A percentile compares a stretch with the other conserved stretches of the same genome.
These are phyloP conservation scores for Ambastaia sidthimunki DNA, from an alignment of 2,797 vertebrate genomes.

Conservation along the genomic window DNA sequence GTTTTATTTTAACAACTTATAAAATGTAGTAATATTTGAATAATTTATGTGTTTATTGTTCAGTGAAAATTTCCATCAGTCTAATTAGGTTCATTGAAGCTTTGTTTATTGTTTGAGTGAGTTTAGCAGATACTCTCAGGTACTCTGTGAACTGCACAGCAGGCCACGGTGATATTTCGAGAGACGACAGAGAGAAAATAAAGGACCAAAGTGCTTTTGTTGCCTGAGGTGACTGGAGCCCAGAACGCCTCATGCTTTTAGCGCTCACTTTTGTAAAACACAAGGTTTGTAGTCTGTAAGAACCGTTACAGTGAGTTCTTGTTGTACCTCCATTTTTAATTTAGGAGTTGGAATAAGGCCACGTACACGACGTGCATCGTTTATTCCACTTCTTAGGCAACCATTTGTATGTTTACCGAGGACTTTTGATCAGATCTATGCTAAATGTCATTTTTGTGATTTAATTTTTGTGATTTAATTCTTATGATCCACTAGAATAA, in stretches of 20 bases:
- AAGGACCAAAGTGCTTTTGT: conserved; percentile 46
- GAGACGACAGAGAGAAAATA: conserved; percentile 10
- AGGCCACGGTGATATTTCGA: background rate
- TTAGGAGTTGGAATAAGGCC: background rate
- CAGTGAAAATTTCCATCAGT: background rate
- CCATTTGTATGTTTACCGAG: background rate
- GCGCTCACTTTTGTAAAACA: conserved; percentile 24
- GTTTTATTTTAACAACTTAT: too few species aligned
- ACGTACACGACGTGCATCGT: background rate
- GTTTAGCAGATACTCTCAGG: background rate
- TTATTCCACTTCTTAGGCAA: background rate
- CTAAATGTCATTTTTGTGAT: background rate
- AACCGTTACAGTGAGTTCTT: background rate
- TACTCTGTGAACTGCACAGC: background rate
- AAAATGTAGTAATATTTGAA: too few species aligned
- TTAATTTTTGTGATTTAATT: background rate
- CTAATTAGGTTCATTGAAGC: too few species aligned
- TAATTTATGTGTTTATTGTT: too few species aligned
- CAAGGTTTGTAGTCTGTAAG: background rate
- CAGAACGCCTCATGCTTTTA: conserved; percentile 46
- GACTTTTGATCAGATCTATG: background rate
- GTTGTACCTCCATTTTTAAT: background rate
- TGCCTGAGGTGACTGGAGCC: conserved; percentile 41
- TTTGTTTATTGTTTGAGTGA: background rate
- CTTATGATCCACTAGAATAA: too few species aligned